These are phyloP conservation scores for Glomeris maerens DNA, from an alignment of 1,140 invertebrate genomes.

Conservation along the genomic window DNA sequence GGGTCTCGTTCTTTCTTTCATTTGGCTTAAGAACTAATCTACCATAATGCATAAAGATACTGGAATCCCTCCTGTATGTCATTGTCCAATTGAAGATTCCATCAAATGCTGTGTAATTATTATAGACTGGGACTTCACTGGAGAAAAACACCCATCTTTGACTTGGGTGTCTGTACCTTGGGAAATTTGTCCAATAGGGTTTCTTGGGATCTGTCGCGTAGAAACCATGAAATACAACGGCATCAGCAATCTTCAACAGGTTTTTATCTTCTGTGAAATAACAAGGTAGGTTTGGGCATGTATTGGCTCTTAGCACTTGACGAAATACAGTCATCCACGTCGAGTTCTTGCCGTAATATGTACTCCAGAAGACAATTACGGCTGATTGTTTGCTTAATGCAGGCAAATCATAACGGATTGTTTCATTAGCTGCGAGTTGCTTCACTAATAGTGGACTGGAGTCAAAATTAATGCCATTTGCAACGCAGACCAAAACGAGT, in stretches of 20 bases:
- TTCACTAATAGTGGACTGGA: too few species aligned
- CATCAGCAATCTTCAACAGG: neutral
- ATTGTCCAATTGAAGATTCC: constrained; percentile 43
- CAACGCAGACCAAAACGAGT: too few species aligned
- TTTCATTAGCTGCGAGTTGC: too few species aligned
- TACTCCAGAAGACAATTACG: too few species aligned
- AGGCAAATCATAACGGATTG: too few species aligned
- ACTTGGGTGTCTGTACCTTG: neutral
- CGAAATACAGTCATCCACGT: too few species aligned
- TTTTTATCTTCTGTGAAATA: neutral
- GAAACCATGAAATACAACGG: neutral
- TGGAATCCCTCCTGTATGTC: constrained; percentile 41
- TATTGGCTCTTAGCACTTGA: too few species aligned
- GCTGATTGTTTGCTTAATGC: too few species aligned
- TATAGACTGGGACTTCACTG: neutral
- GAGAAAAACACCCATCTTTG: neutral
- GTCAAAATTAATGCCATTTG: too few species aligned
- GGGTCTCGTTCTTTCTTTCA: constrained; percentile 16
- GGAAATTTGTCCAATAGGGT: neutral
- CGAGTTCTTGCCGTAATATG: too few species aligned
- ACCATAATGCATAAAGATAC: constrained; percentile 35
- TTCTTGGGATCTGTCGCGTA: neutral
- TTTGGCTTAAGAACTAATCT: constrained; percentile 21
- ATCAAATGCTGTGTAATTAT: neutral
- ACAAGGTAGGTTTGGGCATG: neutral